Percentiles rank a stretch among this genome's conserved stretches.
Conservation (phyloP, 2,888 invertebrate species). For the Hydriomena furcata region DNA sequence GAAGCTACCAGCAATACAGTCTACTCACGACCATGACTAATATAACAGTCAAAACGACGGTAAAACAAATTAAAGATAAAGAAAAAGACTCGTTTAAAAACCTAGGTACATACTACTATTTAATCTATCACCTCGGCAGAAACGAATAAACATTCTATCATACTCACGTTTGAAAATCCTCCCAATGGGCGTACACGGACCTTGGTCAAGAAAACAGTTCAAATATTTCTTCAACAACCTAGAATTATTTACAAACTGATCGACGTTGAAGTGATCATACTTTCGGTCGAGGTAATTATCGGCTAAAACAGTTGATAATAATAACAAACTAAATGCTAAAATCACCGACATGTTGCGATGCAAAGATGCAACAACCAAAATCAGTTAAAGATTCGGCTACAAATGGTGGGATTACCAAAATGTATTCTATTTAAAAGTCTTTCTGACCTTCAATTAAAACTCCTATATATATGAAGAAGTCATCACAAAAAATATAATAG, state of each 20-base stretch:
- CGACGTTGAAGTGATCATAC: slow-evolving; percentile 88
- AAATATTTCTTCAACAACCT: slow-evolving; percentile 87
- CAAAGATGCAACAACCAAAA: slow-evolving; percentile 29
- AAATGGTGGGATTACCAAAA: slow-evolving; percentile 49
- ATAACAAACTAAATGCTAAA: slow-evolving; percentile 33
- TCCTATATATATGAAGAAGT: slow-evolving; percentile 1
- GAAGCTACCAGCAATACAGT: no score
- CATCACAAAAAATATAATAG: slow-evolving; percentile 30
- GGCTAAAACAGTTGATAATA: slow-evolving; percentile 30
- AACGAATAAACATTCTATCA: not conserved
- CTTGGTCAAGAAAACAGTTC: slow-evolving; percentile 80
- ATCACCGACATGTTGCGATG: slow-evolving; percentile 30
- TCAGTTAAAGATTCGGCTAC: slow-evolving; percentile 18
- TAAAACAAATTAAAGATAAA: no score
- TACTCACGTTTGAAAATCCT: slow-evolving; percentile 63
- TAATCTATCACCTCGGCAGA: not conserved
- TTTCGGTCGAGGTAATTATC: slow-evolving; percentile 56
- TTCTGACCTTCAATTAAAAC: slow-evolving; percentile 51
- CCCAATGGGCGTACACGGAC: slow-evolving; percentile 66
- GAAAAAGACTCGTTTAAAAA: no score
- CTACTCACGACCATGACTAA: no score
- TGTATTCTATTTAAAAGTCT: slow-evolving; percentile 57
- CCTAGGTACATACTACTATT: no score
- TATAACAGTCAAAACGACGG: no score
- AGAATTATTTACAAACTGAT: slow-evolving; percentile 86